A percentile compares a stretch with the other conserved stretches of the same genome.
Evolutionary conservation across 2,113 vertebrate genomes (phyloP).

Genomic region (Callaeas wilsoni): DNA sequence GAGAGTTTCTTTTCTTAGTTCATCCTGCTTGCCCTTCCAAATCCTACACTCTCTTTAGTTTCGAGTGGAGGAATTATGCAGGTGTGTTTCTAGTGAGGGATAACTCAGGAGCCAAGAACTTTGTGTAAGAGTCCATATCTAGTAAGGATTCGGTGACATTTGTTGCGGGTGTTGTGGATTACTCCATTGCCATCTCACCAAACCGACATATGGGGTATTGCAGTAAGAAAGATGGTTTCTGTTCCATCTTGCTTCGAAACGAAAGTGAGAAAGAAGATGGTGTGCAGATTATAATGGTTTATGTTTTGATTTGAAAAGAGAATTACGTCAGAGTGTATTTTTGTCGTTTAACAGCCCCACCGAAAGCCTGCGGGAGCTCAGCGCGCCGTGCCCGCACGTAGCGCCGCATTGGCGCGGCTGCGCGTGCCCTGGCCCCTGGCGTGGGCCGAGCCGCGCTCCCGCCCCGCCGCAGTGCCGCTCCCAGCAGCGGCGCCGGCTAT

Average conservation of each 20-base stretch:
- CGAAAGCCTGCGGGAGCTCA: accelerated
- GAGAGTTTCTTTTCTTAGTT: neutral
- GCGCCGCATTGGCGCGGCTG: accelerated
- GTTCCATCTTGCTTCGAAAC: neutral
- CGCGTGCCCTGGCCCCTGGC: neutral
- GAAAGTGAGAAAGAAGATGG: neutral
- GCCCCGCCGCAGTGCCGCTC: neutral
- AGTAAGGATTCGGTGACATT: neutral
- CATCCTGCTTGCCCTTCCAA: neutral
- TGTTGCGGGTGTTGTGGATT: neutral
- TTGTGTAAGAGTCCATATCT: neutral
- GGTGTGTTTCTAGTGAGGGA: neutral
- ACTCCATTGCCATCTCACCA: neutral
- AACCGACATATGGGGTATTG: neutral
- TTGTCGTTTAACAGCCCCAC: too few species aligned
- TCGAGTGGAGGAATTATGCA: accelerated
- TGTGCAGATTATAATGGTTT: neutral
- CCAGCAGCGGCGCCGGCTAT: neutral
- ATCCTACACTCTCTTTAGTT: neutral
- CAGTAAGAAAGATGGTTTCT: neutral
- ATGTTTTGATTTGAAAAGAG: neutral
- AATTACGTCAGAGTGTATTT: neutral
- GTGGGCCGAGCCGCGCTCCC: neutral
- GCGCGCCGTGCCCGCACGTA: accelerated
- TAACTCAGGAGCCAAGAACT: neutral